Evolutionary conservation across 2,113 vertebrate genomes (phyloP), one percentile per base, ranked within the genome.

Genomic region (Bos indicus): DNA sequence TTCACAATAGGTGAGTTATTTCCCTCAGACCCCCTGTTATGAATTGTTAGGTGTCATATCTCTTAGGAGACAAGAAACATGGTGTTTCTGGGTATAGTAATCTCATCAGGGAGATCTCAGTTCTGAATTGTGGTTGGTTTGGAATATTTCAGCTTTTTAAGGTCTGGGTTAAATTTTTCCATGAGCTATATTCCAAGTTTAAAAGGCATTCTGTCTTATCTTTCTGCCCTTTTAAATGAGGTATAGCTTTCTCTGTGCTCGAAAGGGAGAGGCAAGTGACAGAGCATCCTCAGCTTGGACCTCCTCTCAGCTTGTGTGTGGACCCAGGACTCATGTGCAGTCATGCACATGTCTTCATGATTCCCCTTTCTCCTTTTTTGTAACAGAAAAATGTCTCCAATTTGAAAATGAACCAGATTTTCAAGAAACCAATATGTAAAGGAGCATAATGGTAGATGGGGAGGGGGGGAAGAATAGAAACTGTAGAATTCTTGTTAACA

Each of bases 41-140:
- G 97, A 98, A 96, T 92, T 94, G 97, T 98, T 94, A 97, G 98
- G 85, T 96, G 97, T 98, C 98, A 80, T 78, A 95, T 97, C 84
- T 96, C 98, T 98, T 94, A 98, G 91, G 96, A 97, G 87, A 94
- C 97, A 96, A 98, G 96, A 98, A 98, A 96, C 97, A 97, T 95
- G 96, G 93, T 97, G 94, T 98, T 98, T 98, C 93, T 97, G 67
- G 67, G 74, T 36, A 17, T 77, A 84, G 88, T 56, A 96, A 67
- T 98, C 85, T 91, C 95, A 64, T 89, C 51, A 30, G 87, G 48
- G 92, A 80, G 87, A 83, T 90, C 96, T 87, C 83, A 95, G 60
- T 93, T 97, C 80, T 90, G 83, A 67, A 1, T 87, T 86, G 1
- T 2, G 17, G 81, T 96, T 62, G 54, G 3, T 97, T 88, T 92